Base-by-base conservation (phyloP, 2,888 invertebrate species). In the Hypolimnas misippus region DNA sequence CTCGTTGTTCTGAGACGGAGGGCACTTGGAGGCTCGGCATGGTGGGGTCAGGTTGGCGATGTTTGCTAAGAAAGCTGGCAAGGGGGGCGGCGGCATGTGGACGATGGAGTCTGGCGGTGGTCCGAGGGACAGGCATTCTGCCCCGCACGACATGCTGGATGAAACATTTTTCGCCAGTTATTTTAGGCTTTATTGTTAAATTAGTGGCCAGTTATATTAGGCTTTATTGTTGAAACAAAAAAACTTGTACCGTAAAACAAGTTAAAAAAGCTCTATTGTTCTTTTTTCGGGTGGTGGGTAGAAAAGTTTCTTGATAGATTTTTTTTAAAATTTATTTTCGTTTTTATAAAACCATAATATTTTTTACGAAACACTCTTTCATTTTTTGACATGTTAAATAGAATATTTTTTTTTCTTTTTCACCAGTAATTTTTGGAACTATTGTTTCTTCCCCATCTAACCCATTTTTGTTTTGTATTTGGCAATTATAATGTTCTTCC, bases 101-200 rank as follows among this genome's bases (percentile, higher is more conserved):
- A 97, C 89, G 70, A 97, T 97, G 63, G 94, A 95, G 84, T 97
- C 96, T 0, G 97, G 97, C 0, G 97, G 97, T 0, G 96, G 96
- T 6, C 95, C 96, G 67, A 95, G 84, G 44, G 93, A 84, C 68
- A 94, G 92, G 80, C 94, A 93, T 78, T 94, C 94, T 62, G 93
- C 86, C 72, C 94, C 88, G 76, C 94, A 94, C 65, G 92, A 84
- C 94, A 94, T 94, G 56, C 81, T 86, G 68, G 10, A 31, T 2
- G 35, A 3, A n/a, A 0, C n/a, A n/a, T n/a, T n/a, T n/a, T n/a
- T 31, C 6, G 31, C 31, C 31, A 31, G 31, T n/a, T 31, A 31
- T 31, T 4, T 35, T 4, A 1, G 33, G 8, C 12, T 8, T 35
- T 35, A 10, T 35, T 35, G 8, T 35, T 35, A 4, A 35, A 35